phyloP scores from a whole-genome alignment of 2,113 vertebrate species.

The Heterotilapia buettikoferi region DNA sequence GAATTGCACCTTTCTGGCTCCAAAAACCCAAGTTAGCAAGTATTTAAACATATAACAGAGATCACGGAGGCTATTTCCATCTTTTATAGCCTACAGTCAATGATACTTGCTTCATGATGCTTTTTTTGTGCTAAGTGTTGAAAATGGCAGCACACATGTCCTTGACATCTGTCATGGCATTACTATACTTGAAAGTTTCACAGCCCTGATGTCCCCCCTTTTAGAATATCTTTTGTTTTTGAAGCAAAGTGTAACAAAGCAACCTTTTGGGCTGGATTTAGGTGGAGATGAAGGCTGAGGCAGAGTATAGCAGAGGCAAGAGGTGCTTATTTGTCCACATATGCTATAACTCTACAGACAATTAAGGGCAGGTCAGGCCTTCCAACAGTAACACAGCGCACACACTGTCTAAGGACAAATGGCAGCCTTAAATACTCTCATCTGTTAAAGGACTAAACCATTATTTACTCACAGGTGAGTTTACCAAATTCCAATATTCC shows the following conservation, averaged over 20 bases:
- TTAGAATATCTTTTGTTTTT: not conserved
- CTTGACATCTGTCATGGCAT: not conserved
- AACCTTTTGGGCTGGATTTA: not conserved
- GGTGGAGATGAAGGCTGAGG: not conserved
- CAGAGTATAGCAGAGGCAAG: not conserved
- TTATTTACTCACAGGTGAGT: not conserved
- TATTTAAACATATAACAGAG: not conserved
- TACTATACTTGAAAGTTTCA: not conserved
- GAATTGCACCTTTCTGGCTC: not conserved
- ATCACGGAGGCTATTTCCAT: not conserved
- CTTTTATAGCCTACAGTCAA: not conserved
- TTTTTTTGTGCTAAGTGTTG: not conserved
- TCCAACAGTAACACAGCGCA: not conserved
- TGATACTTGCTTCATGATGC: accelerated
- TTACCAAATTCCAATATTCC: not conserved
- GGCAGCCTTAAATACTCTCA: not conserved
- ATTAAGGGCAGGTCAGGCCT: not conserved
- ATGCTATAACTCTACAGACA: accelerated
- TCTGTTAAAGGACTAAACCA: not conserved
- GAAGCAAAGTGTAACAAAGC: not conserved
- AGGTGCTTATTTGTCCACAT: not conserved
- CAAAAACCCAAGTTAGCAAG: accelerated
- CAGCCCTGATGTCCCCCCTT: not conserved
- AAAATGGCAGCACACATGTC: not conserved
- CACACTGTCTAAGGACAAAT: not conserved